Percentiles rank a stretch among this genome's conserved stretches.
Conservation (phyloP, 2,888 invertebrate genomes). For the Mythimna albipuncta region DNA sequence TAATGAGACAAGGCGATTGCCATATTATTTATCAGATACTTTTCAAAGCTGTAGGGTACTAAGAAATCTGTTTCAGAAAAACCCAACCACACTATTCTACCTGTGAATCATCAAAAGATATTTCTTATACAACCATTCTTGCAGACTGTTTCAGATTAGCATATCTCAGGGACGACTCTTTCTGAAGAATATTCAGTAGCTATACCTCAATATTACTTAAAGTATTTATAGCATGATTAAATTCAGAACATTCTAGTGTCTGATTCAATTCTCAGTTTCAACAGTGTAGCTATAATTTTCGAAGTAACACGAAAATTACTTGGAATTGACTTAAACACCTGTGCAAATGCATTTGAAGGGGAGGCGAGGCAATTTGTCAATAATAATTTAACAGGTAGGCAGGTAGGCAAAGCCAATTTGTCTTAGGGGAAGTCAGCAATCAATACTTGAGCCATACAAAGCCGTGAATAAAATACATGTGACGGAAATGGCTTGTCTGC, state of each 20-base stretch:
- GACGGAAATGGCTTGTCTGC: slow-evolving; percentile 18
- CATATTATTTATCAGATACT: slow-evolving; percentile 1
- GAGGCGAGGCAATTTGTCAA: slow-evolving; percentile 59
- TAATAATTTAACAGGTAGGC: slow-evolving; percentile 63
- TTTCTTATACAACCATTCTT: slow-evolving; percentile 6
- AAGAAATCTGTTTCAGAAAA: slow-evolving; percentile 37
- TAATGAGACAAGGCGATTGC: not conserved
- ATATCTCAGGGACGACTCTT: slow-evolving; percentile 20
- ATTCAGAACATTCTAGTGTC: slow-evolving; percentile 2
- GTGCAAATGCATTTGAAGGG: slow-evolving; percentile 57
- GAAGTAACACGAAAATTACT: slow-evolving; percentile 32
- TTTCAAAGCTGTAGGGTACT: slow-evolving; percentile 14
- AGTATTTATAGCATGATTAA: slow-evolving; percentile 9
- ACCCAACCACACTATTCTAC: slow-evolving; percentile 19
- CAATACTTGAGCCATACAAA: slow-evolving; percentile 44
- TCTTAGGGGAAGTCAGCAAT: slow-evolving; percentile 59
- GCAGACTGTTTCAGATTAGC: slow-evolving; percentile 25
- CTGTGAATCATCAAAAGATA: slow-evolving; percentile 35
- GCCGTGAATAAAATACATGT: slow-evolving; percentile 17
- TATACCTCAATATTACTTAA: not conserved
- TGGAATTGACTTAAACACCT: slow-evolving; percentile 54
- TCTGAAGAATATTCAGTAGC: slow-evolving; percentile 16
- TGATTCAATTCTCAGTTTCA: slow-evolving; percentile 21
- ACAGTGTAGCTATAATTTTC: slow-evolving; percentile 15
- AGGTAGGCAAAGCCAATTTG: slow-evolving; percentile 47